Evolutionary conservation across 2,888 invertebrate genomes (phyloP), one percentile per base, ranked within the genome.

Genomic region (Epistrophella euchroma): DNA sequence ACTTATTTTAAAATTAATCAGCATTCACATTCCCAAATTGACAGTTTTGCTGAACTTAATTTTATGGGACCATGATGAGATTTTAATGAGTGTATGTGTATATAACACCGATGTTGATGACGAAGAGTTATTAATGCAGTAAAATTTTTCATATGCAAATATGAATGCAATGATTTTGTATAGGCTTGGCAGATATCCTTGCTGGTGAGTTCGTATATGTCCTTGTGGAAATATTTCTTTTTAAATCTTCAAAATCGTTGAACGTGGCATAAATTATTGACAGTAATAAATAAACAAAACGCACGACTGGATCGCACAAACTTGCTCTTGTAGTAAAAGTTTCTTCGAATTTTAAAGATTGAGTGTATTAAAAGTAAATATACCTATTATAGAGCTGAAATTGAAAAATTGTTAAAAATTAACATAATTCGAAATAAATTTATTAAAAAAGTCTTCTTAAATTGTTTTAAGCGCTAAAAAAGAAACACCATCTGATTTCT

Each of bases 1-100:
- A 45, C 45, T 64, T 64, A 64, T 64, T 64, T 64, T 64, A 64
- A 64, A 64, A 64, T 64, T 64, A 64, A 64, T 64, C 62, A 64
- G 62, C 62, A 64, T 45, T 45, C 17, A 17, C 28, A 58, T 58
- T 58, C 37, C 22, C 58, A 64, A 43, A 45, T 64, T 43, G 45
- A 45, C 62, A 28, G 62, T 43, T 43, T 45, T 45, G 40, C 62
- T 64, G 25, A 64, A 45, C 62, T 64, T 43, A 17, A 45, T 45
- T 64, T 64, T 45, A 64, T 64, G 62, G 7, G 25, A 17, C 62
- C 15, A 43, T 64, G 43, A 64, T 64, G 62, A 64, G 43, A 17
- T 64, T 64, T 45, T 64, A 64, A 64, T 64, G 62, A 64, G 40
- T 28, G 28, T n/a, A 64, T 64, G 62, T 45, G 40, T 28, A 43